A percentile compares a stretch with the other conserved stretches of the same genome.
phyloP scores from a whole-genome alignment of 1,140 invertebrate species.

The Pseudomyrmex pallidus region DNA sequence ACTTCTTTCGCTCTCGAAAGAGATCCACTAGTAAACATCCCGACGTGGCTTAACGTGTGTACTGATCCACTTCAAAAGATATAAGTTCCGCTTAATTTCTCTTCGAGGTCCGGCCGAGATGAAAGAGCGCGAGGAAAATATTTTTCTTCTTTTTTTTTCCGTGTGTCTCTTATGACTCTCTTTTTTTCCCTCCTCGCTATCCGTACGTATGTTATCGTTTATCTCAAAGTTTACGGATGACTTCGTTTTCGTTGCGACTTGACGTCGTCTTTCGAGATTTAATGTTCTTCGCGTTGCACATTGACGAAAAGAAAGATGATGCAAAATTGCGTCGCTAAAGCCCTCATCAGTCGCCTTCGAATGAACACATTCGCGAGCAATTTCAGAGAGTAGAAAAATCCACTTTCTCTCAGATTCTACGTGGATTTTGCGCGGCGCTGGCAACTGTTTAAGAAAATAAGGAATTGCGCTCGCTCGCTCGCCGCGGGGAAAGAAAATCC shows the following conservation, averaged over 20 bases:
- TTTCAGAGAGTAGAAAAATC: slow-evolving; percentile 55
- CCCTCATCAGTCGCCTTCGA: slow-evolving; percentile 34
- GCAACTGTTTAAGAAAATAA: slow-evolving; percentile 57
- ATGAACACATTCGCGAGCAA: slow-evolving; percentile 51
- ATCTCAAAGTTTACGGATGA: too few relatives aligned
- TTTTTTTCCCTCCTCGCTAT: not conserved
- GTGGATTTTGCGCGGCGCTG: slow-evolving; percentile 43
- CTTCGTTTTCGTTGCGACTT: not conserved
- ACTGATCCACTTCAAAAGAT: slow-evolving; percentile 49
- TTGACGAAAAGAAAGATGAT: not conserved
- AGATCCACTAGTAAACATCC: slow-evolving; percentile 53
- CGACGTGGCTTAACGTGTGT: slow-evolving; percentile 46
- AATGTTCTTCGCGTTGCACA: not conserved
- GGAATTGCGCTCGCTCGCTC: not conserved
- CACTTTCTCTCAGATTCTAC: slow-evolving; percentile 37
- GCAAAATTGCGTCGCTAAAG: not conserved
- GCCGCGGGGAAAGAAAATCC: slow-evolving; percentile 44
- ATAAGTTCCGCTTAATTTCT: slow-evolving; percentile 53
- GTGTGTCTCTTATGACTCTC: slow-evolving; percentile 8
- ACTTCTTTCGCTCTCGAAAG: slow-evolving; percentile 47
- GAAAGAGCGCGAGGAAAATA: slow-evolving; percentile 32
- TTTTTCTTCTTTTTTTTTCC: slow-evolving; percentile 23
- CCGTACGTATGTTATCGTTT: not conserved
- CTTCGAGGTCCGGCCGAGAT: slow-evolving; percentile 15
- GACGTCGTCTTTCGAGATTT: not conserved